Conservation (phyloP, 2,888 invertebrate species). For the Drosophila flavopinicola region DNA sequence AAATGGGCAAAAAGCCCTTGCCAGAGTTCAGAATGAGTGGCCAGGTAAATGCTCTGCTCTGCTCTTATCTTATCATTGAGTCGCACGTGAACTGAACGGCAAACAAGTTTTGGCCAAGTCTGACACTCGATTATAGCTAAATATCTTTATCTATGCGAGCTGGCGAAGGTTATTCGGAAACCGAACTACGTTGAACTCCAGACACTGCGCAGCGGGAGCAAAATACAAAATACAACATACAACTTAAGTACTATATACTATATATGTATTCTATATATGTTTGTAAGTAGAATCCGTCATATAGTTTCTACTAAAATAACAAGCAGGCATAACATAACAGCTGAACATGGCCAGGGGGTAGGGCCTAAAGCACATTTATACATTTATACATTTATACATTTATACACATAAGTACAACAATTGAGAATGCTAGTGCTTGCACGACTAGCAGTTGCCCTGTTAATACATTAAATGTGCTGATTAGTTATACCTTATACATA, state of each 20-base stretch:
- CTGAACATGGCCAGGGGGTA: constrained; percentile 17
- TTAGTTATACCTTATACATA: no score
- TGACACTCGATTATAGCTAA: constrained; percentile 22
- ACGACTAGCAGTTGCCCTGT: background rate
- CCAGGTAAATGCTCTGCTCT: constrained; percentile 27
- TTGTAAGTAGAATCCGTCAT: constrained; percentile 2
- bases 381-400: background rate
- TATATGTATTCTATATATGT: constrained; percentile 8
- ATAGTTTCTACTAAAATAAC: constrained; percentile 32
- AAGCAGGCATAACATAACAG: constrained; percentile 11
- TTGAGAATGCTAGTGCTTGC: background rate
- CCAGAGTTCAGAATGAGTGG: constrained; percentile 56
- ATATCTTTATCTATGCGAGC: constrained; percentile 44
- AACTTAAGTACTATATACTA: no score
- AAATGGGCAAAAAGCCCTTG: constrained; percentile 61
- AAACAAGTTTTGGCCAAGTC: constrained; percentile 45
- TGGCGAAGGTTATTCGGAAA: constrained; percentile 37
- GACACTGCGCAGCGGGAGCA: constrained; percentile 31
- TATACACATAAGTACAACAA: constrained; percentile 3
- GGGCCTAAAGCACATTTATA: constrained; percentile 8
- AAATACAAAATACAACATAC: background rate
- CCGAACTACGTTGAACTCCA: constrained; percentile 39
- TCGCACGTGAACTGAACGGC: constrained; percentile 67
- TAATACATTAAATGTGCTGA: no score
- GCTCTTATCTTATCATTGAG: constrained; percentile 69